Base-by-base conservation (phyloP, 92 coral and sea anemone species). In the Epizoanthus fatuus region DNA sequence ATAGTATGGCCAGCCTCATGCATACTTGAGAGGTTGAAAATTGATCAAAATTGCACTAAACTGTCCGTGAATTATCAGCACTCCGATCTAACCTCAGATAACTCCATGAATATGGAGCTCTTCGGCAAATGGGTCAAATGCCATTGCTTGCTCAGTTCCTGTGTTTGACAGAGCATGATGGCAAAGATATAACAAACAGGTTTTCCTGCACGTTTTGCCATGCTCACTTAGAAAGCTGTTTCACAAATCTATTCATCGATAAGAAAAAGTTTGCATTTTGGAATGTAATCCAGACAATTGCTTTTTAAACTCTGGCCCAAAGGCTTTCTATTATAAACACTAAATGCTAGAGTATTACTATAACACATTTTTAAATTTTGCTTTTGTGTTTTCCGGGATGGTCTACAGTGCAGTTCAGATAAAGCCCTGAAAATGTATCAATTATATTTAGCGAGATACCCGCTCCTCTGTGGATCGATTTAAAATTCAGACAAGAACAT, bases 21-120 rank as follows among this genome's bases (percentile, higher is more conserved):
- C 53, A 57, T 44, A 77, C 68, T 76, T 60, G 82, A 77, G 56
- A 64, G 69, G 29, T 59, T 77, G 81, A 32, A 77, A 77, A 77
- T 66, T 66, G 72, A 66, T 66, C 58, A 60, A 44, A 77, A 77
- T 77, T 60, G 82, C 70, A 59, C 70, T 77, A 39, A 77, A 77
- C 70, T 77, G 82, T 62, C 82, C 82, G 6, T 2, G 42, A 60
- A 20, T 77, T 59, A 77, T 77, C 82, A 77, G 82, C 57, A 77
- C 54, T 74, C 58, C 47, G 82, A 77, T 77, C 70, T 40, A 77
- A 60, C 70, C 45, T 11, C 15, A n/a, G 70, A 77, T 77, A 77
- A 59, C 69, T 47, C 16, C 1, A 47, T 40, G 68, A 57, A 59
- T 58, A 77, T 77, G 70, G 39, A 58, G 70, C 25, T 58, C 82